phyloP scores from a whole-genome alignment of 2,888 invertebrate genomes.

The Sinelater perroti region DNA sequence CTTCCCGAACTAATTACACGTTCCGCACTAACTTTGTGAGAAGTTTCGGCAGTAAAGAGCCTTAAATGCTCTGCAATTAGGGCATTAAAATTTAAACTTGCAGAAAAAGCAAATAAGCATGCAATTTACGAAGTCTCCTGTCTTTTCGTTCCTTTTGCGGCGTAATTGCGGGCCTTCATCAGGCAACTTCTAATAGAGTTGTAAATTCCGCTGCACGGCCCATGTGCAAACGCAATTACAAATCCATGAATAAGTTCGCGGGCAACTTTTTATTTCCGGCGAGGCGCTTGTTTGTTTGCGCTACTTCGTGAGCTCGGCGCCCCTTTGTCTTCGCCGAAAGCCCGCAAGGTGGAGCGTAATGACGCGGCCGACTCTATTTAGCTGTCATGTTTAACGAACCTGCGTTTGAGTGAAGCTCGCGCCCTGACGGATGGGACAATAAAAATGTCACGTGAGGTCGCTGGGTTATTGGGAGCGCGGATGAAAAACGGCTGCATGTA shows the following conservation, averaged over 20 bases:
- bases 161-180: not conserved
- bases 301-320: too few relatives aligned
- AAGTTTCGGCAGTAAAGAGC: too few relatives aligned
- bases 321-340: not conserved
- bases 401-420: constrained; percentile 1
- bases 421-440: constrained; percentile 4
- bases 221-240: constrained; percentile 4
- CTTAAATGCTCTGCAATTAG: too few relatives aligned
- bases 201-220: not conserved
- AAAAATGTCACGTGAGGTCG: constrained; percentile 3
- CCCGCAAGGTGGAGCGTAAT: not conserved
- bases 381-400: constrained; percentile 13
- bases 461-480: not conserved
- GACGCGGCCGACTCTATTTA: not conserved
- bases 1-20: too few relatives aligned
- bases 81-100: too few relatives aligned
- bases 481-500: constrained; percentile 6
- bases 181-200: constrained; percentile 12
- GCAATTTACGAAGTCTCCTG: too few relatives aligned
- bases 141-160: too few relatives aligned
- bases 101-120: too few relatives aligned
- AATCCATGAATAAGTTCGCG: not conserved
- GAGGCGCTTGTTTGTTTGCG: too few relatives aligned
- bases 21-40: too few relatives aligned
- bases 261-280: constrained; percentile 1